Evolutionary conservation across 2,797 vertebrate genomes (phyloP), one percentile per base, ranked within the genome.

Genomic region (Leptodactylus fallax): DNA sequence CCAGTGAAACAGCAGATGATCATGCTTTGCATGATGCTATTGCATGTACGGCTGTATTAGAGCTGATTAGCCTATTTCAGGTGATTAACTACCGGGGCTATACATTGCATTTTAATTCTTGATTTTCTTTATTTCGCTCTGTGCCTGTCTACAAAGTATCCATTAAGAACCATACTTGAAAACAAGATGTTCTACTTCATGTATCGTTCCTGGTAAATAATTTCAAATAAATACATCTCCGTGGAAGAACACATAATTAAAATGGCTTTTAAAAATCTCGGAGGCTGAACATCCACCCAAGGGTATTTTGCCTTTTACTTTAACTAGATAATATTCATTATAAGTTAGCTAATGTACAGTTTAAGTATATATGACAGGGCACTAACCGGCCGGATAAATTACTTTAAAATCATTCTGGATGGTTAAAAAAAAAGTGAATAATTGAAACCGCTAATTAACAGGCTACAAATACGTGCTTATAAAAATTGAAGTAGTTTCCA

Each of bases 1-100:
- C 19, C 14, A 71, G 21, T 92, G 92, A 93, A 93, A 93, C 45
- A 78, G 67, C 84, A 69, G 71, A 78, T 58, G 49, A 81, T 79
- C 63, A 90, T 88, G 87, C 87, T 90, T 91, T 87, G 27, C 90
- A 91, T 8, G 67, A 58, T 81, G 85, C 25, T 89, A 74, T 83
- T 63, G 27, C 53, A 79, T 90, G 88, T 89, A 91, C 86, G 83
- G 16, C 82, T 91, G 79, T 89, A 86, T 90, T 89, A 87, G 27
- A 90, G 92, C 69, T 91, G 93, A 91, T 92, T 92, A 92, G 91
- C 91, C 85, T 78, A 81, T 91, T 80, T 81, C 91, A 89, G 91
- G 90, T 85, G 91, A 92, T 91, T 93, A 88, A 90, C 88, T 92
- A 92, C 92, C 92, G 90, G 91, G 88, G 90, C 91, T 92, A 87